phyloP scores from a whole-genome alignment of 2,888 invertebrate genomes.

The Coleophora deauratella region DNA sequence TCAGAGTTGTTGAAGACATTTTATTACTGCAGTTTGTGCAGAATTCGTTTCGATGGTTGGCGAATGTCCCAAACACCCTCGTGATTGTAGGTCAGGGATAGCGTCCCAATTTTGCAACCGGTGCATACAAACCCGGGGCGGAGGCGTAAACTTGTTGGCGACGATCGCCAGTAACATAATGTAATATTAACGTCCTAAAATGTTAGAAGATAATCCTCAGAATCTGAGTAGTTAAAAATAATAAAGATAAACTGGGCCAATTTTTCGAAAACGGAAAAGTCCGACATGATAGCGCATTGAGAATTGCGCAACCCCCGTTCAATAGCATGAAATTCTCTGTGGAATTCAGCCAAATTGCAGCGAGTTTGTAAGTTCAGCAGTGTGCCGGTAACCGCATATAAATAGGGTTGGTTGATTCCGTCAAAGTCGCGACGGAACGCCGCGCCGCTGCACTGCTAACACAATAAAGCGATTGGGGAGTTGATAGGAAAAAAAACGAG shows the following conservation, averaged over 20 bases:
- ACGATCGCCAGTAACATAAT: conserved; percentile 17
- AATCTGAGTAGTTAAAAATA: conserved; percentile 8
- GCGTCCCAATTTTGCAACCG: conserved; percentile 41
- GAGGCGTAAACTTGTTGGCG: not conserved
- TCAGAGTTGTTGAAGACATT: conserved; percentile 14
- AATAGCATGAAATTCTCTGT: conserved; percentile 8
- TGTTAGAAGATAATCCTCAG: conserved; percentile 20
- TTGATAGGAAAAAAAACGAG: conserved; percentile 15
- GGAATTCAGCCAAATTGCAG: conserved; percentile 23
- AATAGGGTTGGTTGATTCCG: conserved; percentile 4
- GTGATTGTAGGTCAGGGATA: conserved; percentile 65
- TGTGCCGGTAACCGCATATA: conserved; percentile 5
- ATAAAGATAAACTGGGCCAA: conserved; percentile 1
- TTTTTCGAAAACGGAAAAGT: conserved; percentile 10
- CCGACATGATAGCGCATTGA: conserved; percentile 2
- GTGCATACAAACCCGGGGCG: conserved; percentile 17
- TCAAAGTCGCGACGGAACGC: too few relatives aligned
- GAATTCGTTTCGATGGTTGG: conserved; percentile 17
- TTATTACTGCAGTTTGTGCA: conserved; percentile 22
- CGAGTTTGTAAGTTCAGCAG: conserved; percentile 1
- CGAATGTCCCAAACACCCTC: conserved; percentile 46
- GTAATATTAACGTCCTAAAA: conserved; percentile 25
- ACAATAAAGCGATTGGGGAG: conserved; percentile 11
- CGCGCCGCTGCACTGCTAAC: conserved; percentile 7
- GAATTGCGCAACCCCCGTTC: conserved; percentile 8